These are phyloP conservation scores for Halcyon malimbica DNA, from an alignment of 2,113 vertebrate species.

Conservation along the genomic window DNA sequence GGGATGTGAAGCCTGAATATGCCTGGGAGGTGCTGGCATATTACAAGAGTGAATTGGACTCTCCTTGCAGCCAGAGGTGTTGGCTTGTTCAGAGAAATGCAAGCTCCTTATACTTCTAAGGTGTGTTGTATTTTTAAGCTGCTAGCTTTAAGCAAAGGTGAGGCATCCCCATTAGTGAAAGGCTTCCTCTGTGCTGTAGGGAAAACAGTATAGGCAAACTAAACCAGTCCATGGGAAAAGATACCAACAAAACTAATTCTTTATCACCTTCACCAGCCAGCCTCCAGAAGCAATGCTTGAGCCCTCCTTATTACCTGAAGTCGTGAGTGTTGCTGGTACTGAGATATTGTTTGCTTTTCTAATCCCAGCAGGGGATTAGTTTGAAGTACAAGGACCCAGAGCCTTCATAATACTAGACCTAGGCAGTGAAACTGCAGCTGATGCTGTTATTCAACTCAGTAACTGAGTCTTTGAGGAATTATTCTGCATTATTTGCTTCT, in stretches of 20 bases:
- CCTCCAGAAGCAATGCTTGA: background rate
- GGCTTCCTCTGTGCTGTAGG: background rate
- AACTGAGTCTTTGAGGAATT: slow-evolving; percentile 52
- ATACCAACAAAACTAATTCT: background rate
- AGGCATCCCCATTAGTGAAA: background rate
- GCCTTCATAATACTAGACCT: background rate
- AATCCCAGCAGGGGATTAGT: slow-evolving; percentile 28
- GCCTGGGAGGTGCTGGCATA: background rate
- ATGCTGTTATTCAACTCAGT: slow-evolving; percentile 53
- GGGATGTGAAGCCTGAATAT: background rate
- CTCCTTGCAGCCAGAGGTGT: background rate
- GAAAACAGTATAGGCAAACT: background rate
- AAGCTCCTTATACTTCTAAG: background rate
- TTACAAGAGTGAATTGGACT: accelerated
- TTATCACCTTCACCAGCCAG: background rate
- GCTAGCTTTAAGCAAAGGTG: background rate
- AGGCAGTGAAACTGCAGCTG: slow-evolving; percentile 34
- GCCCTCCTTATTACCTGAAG: slow-evolving; percentile 5
- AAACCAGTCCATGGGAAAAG: background rate
- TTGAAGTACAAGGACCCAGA: background rate
- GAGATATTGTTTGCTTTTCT: slow-evolving; percentile 48
- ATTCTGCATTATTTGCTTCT: slow-evolving; percentile 59
- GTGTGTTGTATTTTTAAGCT: background rate
- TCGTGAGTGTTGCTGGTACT: background rate
- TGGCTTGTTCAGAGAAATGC: background rate